Conservation (phyloP, 2,113 vertebrate genomes). For the Heptranchias perlo region DNA sequence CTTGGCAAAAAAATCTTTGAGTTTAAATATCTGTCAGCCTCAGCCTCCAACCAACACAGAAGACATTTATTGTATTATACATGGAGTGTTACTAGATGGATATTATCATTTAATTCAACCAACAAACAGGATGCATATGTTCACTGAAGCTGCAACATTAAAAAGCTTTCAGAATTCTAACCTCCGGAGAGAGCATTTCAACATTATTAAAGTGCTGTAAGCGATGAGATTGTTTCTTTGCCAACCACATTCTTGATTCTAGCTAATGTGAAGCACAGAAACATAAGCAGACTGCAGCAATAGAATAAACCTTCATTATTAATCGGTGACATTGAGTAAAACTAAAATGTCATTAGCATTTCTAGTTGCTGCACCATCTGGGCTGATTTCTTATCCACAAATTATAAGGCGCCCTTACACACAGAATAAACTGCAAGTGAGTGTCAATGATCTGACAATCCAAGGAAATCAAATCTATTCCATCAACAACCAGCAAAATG, state of each 20-base stretch:
- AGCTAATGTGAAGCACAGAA: constrained; percentile 20
- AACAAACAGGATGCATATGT: background rate
- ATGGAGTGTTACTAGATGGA: background rate
- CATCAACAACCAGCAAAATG: background rate
- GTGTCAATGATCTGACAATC: background rate
- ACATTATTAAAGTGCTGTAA: background rate
- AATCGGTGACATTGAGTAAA: constrained; percentile 4
- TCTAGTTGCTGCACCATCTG: background rate
- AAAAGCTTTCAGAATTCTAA: constrained; percentile 12
- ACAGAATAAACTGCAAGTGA: constrained; percentile 7
- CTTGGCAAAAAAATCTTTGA: background rate
- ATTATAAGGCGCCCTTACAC: background rate
- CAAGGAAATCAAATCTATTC: background rate
- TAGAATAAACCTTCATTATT: constrained; percentile 22
- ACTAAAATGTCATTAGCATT: background rate
- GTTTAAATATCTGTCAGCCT: constrained; percentile 25
- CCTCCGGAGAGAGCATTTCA: background rate
- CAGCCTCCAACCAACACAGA: background rate
- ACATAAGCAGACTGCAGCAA: background rate
- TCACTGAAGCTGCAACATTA: background rate
- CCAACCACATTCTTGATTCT: background rate
- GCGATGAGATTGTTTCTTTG: background rate
- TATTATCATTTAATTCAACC: constrained; percentile 2
- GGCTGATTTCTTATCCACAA: background rate
- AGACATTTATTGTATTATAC: background rate